These are phyloP conservation scores for Antheraea pernyi DNA, from an alignment of 1,140 invertebrate species.

Conservation along the genomic window DNA sequence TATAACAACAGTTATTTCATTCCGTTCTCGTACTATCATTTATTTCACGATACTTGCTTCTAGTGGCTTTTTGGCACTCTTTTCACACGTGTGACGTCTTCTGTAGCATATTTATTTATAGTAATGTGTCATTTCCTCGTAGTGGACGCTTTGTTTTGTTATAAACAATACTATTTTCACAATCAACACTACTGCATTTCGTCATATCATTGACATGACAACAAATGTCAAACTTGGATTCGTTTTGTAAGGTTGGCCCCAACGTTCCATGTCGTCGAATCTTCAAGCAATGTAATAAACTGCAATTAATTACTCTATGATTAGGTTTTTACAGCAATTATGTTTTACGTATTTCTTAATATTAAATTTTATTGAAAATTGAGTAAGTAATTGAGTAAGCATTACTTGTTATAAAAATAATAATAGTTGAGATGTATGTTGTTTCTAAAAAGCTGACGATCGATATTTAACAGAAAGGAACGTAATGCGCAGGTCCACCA, in stretches of 20 bases:
- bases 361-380: not conserved
- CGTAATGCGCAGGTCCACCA: slow-evolving; percentile 24
- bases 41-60: not conserved
- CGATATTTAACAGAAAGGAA: not conserved
- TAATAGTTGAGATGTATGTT: not conserved
- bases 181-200: slow-evolving; percentile 14
- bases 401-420: not conserved
- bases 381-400: too few species aligned
- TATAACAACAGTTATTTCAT: slow-evolving; percentile 15
- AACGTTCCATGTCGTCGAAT: slow-evolving; percentile 19
- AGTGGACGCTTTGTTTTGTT: slow-evolving; percentile 9
- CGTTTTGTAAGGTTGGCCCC: slow-evolving; percentile 16
- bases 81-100: not conserved
- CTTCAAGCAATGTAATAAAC: not conserved
- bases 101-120: slow-evolving; percentile 6
- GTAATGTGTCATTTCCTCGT: slow-evolving; percentile 21
- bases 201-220: slow-evolving; percentile 24
- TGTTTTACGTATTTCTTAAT: not conserved
- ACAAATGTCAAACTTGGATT: slow-evolving; percentile 3
- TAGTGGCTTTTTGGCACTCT: not conserved
- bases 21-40: not conserved
- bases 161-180: not conserved
- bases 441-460: not conserved
- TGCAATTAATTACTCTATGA: not conserved
- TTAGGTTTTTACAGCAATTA: too few species aligned